Evolutionary conservation across 2,888 invertebrate species (phyloP).

Genomic region (Dasysyrphus tricinctus): DNA sequence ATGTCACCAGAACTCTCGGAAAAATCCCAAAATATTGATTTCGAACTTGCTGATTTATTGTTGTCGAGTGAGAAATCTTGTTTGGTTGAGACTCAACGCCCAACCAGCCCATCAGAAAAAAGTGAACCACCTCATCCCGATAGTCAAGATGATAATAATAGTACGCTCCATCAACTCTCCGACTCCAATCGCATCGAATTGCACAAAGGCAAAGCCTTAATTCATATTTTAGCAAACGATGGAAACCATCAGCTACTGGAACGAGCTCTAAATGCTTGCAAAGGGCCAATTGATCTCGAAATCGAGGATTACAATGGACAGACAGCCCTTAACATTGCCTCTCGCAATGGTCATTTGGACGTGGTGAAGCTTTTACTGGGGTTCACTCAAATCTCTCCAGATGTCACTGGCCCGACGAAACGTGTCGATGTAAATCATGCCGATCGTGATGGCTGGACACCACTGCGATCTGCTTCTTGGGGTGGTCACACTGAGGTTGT

Average conservation of each 20-base stretch:
- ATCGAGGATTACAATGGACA: constrained; percentile 91
- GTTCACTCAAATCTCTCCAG: constrained; percentile 81
- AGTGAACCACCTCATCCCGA: constrained; percentile 81
- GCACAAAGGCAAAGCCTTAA: constrained; percentile 87
- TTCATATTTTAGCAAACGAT: constrained; percentile 90
- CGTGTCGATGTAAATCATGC: constrained; percentile 90
- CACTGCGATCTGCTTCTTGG: constrained; percentile 96
- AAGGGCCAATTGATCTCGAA: constrained; percentile 85
- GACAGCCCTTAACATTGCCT: constrained; percentile 93
- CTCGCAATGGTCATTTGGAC: constrained; percentile 90
- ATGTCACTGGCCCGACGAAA: constrained; percentile 81
- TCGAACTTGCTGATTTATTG: constrained; percentile 82
- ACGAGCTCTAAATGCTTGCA: constrained; percentile 86
- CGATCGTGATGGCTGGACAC: constrained; percentile 95
- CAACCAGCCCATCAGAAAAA: constrained; percentile 82
- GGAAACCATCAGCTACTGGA: constrained; percentile 89
- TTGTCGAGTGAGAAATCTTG: constrained; percentile 83
- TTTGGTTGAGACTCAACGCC: constrained; percentile 81
- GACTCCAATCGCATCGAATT: constrained; percentile 83
- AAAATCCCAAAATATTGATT: constrained; percentile 83
- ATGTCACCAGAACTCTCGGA: constrained; percentile 83
- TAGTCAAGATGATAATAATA: constrained; percentile 82
- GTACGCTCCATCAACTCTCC: constrained; percentile 82
- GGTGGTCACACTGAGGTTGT: constrained; percentile 96
- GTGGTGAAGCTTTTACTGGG: constrained; percentile 87